Evolutionary conservation across 2,113 vertebrate species (phyloP).

Genomic region (Arothron firmamentum): DNA sequence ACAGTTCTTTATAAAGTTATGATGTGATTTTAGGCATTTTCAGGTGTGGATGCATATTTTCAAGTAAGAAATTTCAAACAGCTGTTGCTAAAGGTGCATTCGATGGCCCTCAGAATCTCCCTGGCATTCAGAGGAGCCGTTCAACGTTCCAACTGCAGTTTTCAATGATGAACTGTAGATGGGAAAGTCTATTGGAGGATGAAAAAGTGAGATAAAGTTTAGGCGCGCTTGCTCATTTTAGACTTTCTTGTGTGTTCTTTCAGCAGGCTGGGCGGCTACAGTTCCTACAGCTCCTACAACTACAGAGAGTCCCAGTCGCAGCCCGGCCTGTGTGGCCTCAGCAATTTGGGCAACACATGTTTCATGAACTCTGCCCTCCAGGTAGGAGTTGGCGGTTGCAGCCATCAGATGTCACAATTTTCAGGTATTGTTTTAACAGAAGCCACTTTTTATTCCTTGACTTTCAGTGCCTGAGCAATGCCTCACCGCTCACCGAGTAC

Average conservation of each 20-base stretch:
- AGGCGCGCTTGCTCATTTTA: not conserved
- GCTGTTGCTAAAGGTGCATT: no score
- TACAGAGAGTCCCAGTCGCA: conserved; percentile 87
- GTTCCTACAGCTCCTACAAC: conserved; percentile 86
- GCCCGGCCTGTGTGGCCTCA: conserved; percentile 92
- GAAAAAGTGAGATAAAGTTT: not conserved
- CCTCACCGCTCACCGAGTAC: conserved; percentile 89
- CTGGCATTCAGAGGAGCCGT: no score
- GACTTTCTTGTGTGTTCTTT: conserved; percentile 19
- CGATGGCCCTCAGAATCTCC: no score
- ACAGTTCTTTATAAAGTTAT: not conserved
- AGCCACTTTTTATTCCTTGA: conserved; percentile 7
- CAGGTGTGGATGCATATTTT: no score
- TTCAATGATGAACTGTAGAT: no score
- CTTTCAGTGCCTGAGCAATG: conserved; percentile 91
- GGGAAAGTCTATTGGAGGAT: not conserved
- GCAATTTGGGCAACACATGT: conserved; percentile 96
- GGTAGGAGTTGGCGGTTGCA: conserved; percentile 64
- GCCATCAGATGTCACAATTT: not conserved
- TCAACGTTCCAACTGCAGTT: no score
- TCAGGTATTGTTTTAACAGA: not conserved
- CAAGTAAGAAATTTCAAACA: no score
- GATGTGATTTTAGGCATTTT: no score
- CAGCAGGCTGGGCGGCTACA: conserved; percentile 82
- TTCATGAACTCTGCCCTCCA: conserved; percentile 99